Percentiles rank a stretch among this genome's conserved stretches.
phyloP scores from a whole-genome alignment of 2,113 vertebrate species.

The Megatriorchis doriae region DNA sequence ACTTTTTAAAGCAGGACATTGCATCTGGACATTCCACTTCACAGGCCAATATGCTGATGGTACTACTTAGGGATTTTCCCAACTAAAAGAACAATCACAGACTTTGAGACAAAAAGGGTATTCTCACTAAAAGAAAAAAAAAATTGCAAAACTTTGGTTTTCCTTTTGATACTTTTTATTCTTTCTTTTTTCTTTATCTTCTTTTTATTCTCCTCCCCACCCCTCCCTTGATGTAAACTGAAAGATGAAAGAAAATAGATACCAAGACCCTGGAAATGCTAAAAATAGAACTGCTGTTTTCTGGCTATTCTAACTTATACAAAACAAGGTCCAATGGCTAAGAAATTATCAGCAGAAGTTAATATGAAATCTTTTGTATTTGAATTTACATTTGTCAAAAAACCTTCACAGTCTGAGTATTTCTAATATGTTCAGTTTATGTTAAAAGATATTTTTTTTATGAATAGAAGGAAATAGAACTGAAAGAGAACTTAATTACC shows the following conservation, averaged over 20 bases:
- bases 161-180: neutral
- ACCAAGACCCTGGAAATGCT: neutral
- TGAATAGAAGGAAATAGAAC: neutral
- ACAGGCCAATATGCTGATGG: neutral
- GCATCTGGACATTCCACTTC: neutral
- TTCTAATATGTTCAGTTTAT: neutral
- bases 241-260: neutral
- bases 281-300: neutral
- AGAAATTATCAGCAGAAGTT: neutral
- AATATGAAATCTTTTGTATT: neutral
- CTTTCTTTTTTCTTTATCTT: too few species aligned
- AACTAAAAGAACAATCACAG: neutral
- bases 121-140: neutral
- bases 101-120: neutral
- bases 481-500: neutral
- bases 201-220: too few species aligned
- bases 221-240: neutral
- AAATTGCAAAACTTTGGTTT: neutral
- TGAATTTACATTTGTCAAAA: neutral
- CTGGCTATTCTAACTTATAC: neutral
- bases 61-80: neutral
- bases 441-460: neutral
- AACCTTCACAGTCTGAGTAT: neutral
- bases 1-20: neutral
- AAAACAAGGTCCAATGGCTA: neutral